A percentile compares a stretch with the other conserved stretches of the same genome.
These are phyloP conservation scores for Eupeodes luniger DNA, from an alignment of 2,888 invertebrate species.

Conservation along the genomic window DNA sequence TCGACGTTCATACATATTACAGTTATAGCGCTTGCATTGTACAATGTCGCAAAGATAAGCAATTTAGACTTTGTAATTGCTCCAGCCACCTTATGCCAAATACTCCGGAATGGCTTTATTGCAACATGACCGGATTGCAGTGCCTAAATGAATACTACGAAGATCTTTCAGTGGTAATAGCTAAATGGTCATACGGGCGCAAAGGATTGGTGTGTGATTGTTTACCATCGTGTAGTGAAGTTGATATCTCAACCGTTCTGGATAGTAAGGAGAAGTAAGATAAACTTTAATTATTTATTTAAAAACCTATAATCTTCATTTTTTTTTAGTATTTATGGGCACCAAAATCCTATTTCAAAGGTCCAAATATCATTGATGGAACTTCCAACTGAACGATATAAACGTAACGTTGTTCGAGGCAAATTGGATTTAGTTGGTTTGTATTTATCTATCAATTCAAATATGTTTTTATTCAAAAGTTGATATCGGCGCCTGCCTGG, in stretches of 20 bases:
- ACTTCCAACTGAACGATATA: constrained; percentile 89
- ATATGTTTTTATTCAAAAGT: no score
- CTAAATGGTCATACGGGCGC: constrained; percentile 87
- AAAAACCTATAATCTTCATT: background rate
- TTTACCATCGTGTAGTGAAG: constrained; percentile 89
- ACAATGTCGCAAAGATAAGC: constrained; percentile 88
- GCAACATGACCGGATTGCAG: constrained; percentile 87
- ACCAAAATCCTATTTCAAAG: constrained; percentile 81
- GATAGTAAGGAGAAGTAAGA: constrained; percentile 81
- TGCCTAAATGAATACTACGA: constrained; percentile 87
- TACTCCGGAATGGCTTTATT: constrained; percentile 85
- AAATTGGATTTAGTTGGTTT: constrained; percentile 90
- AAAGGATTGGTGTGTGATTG: constrained; percentile 89
- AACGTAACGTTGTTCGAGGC: constrained; percentile 90
- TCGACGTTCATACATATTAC: constrained; percentile 87
- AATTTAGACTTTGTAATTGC: constrained; percentile 87
- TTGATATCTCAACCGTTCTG: constrained; percentile 88
- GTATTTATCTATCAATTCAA: constrained; percentile 76
- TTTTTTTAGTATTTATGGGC: constrained; percentile 78
- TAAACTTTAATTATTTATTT: background rate
- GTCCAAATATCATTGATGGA: constrained; percentile 87
- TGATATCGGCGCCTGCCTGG: no score
- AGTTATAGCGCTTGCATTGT: constrained; percentile 90
- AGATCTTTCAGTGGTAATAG: constrained; percentile 88
- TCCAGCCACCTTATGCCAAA: constrained; percentile 89